Conservation (phyloP, 1,140 invertebrate genomes). For the Halesus radiatus region DNA sequence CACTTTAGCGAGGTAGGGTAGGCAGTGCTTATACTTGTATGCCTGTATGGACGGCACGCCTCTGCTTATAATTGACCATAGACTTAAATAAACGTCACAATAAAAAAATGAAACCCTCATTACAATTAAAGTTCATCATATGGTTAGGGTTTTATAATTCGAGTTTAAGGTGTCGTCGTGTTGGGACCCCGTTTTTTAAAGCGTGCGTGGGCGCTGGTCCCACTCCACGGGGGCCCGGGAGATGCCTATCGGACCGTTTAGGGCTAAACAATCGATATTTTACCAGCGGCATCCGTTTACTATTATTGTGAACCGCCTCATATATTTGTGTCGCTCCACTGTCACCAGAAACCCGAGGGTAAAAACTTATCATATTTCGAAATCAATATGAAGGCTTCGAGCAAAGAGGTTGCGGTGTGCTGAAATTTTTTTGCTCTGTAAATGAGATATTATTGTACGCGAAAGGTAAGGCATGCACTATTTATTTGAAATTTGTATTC, state of each 20-base stretch:
- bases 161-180: not conserved
- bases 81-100: too few species aligned
- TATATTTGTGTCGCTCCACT: constrained; percentile 10
- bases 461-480: too few species aligned
- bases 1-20: too few species aligned
- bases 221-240: constrained; percentile 11
- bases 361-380: not conserved
- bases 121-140: too few species aligned
- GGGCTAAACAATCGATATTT: constrained; percentile 49
- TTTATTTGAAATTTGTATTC: too few species aligned
- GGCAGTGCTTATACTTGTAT: too few species aligned
- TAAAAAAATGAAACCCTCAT: too few species aligned
- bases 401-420: not conserved
- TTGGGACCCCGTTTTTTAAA: constrained; percentile 4
- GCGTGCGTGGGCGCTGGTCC: constrained; percentile 4
- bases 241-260: constrained; percentile 47
- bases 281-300: constrained; percentile 39
- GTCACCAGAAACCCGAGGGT: not conserved
- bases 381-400: not conserved
- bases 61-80: too few species aligned
- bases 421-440: too few species aligned
- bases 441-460: too few species aligned
- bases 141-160: not conserved
- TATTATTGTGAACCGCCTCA: constrained; percentile 15
- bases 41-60: too few species aligned